These are phyloP conservation scores for Ameiurus melas DNA, from an alignment of 2,113 vertebrate genomes.

Conservation along the genomic window DNA sequence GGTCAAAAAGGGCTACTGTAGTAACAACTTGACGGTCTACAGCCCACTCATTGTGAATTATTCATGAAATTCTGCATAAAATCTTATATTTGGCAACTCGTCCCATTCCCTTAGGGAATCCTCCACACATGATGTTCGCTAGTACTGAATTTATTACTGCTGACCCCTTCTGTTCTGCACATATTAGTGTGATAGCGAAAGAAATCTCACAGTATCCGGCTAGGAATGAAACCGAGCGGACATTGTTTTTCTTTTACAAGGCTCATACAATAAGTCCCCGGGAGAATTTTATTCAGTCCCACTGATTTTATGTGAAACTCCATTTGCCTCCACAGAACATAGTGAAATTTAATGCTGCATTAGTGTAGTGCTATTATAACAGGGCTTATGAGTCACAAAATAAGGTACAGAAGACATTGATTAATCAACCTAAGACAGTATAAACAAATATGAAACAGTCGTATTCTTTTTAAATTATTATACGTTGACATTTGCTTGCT, in stretches of 20 bases:
- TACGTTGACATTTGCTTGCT: background rate
- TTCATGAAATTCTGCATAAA: conserved; percentile 13
- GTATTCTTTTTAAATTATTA: background rate
- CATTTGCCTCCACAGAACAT: conserved; percentile 2
- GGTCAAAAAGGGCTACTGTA: background rate
- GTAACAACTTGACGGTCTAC: conserved; percentile 15
- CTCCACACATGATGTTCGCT: background rate
- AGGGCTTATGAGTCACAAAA: background rate
- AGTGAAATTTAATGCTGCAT: background rate
- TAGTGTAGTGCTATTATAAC: background rate
- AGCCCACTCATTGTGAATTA: conserved; percentile 13
- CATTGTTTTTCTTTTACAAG: conserved; percentile 11
- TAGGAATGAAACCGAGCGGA: background rate
- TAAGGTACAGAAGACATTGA: background rate
- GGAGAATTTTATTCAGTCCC: conserved; percentile 17
- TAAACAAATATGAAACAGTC: background rate
- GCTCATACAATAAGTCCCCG: background rate
- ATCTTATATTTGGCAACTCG: conserved; percentile 4
- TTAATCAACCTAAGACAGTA: background rate
- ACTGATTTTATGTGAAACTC: conserved; percentile 12
- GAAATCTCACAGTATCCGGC: background rate
- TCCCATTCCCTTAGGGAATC: background rate
- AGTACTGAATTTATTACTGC: background rate
- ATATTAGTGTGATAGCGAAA: background rate
- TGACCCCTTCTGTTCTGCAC: conserved; percentile 5